A percentile compares a stretch with the other conserved stretches of the same genome.
Conservation (phyloP, 2,113 vertebrate species). For the Microtus montanus region DNA sequence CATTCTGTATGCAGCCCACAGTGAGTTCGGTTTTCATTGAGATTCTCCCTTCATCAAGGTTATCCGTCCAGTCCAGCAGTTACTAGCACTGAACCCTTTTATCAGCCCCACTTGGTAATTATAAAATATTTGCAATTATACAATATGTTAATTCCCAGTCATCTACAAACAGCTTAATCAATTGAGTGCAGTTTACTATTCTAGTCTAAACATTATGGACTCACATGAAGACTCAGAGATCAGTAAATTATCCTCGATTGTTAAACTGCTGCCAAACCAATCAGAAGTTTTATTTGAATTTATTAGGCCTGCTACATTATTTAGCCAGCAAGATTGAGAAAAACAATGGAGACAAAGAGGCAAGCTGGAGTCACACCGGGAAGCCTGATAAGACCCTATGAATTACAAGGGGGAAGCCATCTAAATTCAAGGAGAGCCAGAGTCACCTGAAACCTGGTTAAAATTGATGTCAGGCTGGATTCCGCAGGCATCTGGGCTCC, state of each 20-base stretch:
- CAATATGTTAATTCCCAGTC: conserved; percentile 84
- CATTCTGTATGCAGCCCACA: neutral
- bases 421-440: neutral
- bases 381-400: conserved; percentile 45
- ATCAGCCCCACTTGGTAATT: conserved; percentile 83
- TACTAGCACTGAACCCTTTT: conserved; percentile 80
- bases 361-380: conserved; percentile 45
- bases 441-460: neutral
- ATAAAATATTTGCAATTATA: conserved; percentile 85
- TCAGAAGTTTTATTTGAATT: conserved; percentile 84
- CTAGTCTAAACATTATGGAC: conserved; percentile 83
- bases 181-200: conserved; percentile 86
- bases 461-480: neutral
- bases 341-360: conserved; percentile 79
- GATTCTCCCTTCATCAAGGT: conserved; percentile 76
- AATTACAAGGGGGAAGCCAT: conserved; percentile 22
- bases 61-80: conserved; percentile 78
- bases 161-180: conserved; percentile 86
- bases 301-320: conserved; percentile 81
- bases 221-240: conserved; percentile 82
- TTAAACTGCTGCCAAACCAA: conserved; percentile 84
- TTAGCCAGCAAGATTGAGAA: conserved; percentile 79
- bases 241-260: conserved; percentile 84
- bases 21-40: conserved; percentile 69
- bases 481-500: neutral